Percentiles rank a stretch among this genome's conserved stretches.
Evolutionary conservation across 2,797 vertebrate genomes (phyloP).

Genomic region (Rallus crepitans): DNA sequence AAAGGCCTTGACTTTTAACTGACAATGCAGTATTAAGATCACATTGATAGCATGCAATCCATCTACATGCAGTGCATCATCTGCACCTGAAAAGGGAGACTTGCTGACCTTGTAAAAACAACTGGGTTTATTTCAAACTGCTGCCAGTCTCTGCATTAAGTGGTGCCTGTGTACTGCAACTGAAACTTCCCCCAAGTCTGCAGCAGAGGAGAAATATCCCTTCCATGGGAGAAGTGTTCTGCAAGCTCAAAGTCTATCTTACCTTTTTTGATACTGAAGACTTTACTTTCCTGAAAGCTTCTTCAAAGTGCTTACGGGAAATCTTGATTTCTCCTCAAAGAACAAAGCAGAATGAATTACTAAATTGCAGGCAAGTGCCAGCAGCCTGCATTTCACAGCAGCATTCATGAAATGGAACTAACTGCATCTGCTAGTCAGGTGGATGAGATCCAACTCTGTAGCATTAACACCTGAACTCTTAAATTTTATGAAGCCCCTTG

Average conservation of each 20-base stretch:
- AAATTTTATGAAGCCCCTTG: background rate
- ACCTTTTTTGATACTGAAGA: conserved; percentile 94
- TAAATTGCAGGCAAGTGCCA: background rate
- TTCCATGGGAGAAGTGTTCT: background rate
- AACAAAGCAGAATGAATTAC: background rate
- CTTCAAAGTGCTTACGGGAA: conserved; percentile 87
- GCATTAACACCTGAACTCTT: background rate
- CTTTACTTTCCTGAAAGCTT: conserved; percentile 90
- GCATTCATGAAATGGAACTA: background rate
- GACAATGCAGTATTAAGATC: background rate
- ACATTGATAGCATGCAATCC: background rate
- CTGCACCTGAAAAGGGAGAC: background rate
- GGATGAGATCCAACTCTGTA: background rate
- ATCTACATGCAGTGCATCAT: background rate
- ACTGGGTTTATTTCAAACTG: background rate
- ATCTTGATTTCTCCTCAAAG: conserved; percentile 82
- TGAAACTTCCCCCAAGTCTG: background rate
- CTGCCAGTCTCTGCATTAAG: no score
- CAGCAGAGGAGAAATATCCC: background rate
- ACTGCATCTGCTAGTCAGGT: background rate
- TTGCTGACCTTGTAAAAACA: background rate
- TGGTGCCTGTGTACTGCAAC: no score
- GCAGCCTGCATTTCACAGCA: background rate
- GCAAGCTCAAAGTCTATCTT: conserved; percentile 16
- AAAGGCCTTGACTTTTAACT: background rate